Evolutionary conservation across 2,113 vertebrate genomes (phyloP).

Genomic region (Apaloderma vittatum): DNA sequence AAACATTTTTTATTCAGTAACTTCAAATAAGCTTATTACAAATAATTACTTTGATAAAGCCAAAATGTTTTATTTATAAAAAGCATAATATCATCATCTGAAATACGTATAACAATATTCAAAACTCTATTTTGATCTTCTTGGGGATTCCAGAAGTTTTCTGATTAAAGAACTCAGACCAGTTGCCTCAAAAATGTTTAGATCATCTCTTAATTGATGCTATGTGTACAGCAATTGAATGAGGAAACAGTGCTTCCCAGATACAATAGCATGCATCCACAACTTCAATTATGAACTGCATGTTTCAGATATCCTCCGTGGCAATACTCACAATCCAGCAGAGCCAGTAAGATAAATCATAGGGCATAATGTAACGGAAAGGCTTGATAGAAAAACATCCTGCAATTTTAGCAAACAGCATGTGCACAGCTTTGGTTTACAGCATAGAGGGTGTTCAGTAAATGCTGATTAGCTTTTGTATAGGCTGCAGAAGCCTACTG

Average conservation of each 20-base stretch:
- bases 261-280: neutral
- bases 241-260: neutral
- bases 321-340: slow-evolving; percentile 42
- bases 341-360: slow-evolving; percentile 57
- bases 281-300: neutral
- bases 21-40: slow-evolving; percentile 49
- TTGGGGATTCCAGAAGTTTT: neutral
- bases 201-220: neutral
- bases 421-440: neutral
- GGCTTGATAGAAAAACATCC: slow-evolving; percentile 37
- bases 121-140: slow-evolving; percentile 11
- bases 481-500: neutral
- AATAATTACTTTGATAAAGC: slow-evolving; percentile 60
- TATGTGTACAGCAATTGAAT: rapidly evolving
- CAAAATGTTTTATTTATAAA: slow-evolving; percentile 60
- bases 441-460: neutral
- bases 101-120: neutral
- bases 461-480: slow-evolving; percentile 28
- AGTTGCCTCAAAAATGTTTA: neutral
- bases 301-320: slow-evolving; percentile 25
- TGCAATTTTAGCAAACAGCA: slow-evolving; percentile 57
- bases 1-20: slow-evolving; percentile 10
- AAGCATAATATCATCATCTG: slow-evolving; percentile 29
- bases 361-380: slow-evolving; percentile 4
- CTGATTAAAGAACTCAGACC: neutral